Base-by-base conservation (phyloP, 1,140 invertebrate genomes). In the Ericerus pela region DNA sequence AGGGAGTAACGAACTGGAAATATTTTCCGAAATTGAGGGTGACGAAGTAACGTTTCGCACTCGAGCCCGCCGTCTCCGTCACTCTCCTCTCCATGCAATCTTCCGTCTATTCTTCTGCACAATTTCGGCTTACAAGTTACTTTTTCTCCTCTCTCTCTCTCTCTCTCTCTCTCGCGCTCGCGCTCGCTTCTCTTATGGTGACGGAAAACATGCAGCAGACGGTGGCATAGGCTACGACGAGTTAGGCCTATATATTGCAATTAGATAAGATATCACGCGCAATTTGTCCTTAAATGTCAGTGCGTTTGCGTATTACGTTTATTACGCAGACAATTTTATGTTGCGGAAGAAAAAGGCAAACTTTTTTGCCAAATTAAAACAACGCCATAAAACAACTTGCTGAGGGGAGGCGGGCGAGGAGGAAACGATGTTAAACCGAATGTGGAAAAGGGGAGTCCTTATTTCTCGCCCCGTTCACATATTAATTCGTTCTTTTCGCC, bases 191-290 rank as follows among this genome's bases (percentile, higher is more conserved):
- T n/a, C n/a, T n/a, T n/a, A n/a, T n/a, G n/a, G n/a, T n/a, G n/a
- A n/a, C n/a, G n/a, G n/a, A n/a, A n/a, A 22, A 47, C 22, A 24
- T 24, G 41, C 20, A 47, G 41, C 41, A 47, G 41, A 47, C 41
- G 41, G 41, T 47, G 8, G 10, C 16, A 47, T 47, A 24, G 41
- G 41, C 26, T 33, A n/a, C n/a, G n/a, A n/a, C n/a, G n/a, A n/a
- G n/a, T n/a, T 10, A 10, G 30, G 30, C 30, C n/a, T 47, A 24
- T 47, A 47, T 47, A 47, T 24, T 24, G 41, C 41, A 47, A 47
- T 47, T 47, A 47, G 41, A 47, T 47, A 47, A 47, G 41, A 47
- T 22, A 47, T 47, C 41, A 47, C 41, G 41, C 41, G 41, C 41
- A 47, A 47, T 47, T 47, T 47, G 41, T 47, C 41, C 41, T 47